phyloP scores from a whole-genome alignment of 2,113 vertebrate species.

The Notothenia coriiceps region DNA sequence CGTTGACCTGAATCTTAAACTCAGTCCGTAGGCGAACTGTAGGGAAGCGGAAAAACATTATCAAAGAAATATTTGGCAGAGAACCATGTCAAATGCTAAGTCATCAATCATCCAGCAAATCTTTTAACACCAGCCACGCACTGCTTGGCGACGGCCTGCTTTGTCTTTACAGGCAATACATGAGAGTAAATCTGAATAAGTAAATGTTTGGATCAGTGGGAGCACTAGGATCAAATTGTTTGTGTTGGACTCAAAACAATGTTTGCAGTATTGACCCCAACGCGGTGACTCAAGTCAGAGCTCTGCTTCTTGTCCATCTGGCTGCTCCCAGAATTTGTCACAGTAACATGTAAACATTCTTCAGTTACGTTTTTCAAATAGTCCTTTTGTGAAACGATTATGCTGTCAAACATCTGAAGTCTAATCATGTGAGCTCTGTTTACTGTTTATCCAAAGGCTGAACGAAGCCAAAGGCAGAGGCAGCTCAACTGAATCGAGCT shows the following conservation, averaged over 20 bases:
- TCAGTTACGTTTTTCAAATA: conserved; percentile 43
- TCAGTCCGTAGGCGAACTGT: conserved; percentile 23
- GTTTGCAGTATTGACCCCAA: conserved; percentile 72
- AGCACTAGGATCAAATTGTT: conserved; percentile 67
- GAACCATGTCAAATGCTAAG: conserved; percentile 35
- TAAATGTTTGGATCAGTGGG: conserved; percentile 71
- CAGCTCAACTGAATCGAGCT: conserved; percentile 23
- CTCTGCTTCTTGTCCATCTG: conserved; percentile 39
- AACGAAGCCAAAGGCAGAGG: conserved; percentile 41
- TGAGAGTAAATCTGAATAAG: conserved; percentile 69
- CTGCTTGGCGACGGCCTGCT: conserved; percentile 10
- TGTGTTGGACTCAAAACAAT: conserved; percentile 64
- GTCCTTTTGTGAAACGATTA: conserved; percentile 17
- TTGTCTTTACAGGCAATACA: conserved; percentile 53
- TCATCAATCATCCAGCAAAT: conserved; percentile 50
- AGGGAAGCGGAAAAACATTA: conserved; percentile 49
- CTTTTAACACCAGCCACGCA: conserved; percentile 34
- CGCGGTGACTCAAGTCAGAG: conserved; percentile 44
- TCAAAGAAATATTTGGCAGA: conserved; percentile 46
- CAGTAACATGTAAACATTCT: conserved; percentile 29
- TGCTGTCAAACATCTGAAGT: conserved; percentile 19
- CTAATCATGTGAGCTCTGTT: conserved; percentile 33
- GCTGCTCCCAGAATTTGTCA: conserved; percentile 22
- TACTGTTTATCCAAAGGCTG: conserved; percentile 42
- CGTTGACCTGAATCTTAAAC: conserved; percentile 67